Evolutionary conservation across 2,888 invertebrate genomes (phyloP), one percentile per base, ranked within the genome.

Genomic region (Nomada ferruginata): DNA sequence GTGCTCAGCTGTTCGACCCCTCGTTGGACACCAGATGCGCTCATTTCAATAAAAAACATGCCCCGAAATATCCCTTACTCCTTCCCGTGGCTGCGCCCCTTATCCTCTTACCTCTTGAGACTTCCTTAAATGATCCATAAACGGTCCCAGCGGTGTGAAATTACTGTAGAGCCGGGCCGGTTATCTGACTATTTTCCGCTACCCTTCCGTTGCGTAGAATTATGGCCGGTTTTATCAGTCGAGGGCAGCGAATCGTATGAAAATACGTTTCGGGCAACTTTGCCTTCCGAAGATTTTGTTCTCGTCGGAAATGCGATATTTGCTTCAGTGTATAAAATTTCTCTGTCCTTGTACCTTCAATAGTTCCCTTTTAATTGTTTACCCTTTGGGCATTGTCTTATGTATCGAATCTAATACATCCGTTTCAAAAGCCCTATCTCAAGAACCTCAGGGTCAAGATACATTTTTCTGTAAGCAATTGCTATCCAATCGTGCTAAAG

Each of bases 21-120:
- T 77, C 79, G 78, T 76, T 61, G 84, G 81, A 79, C 85, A 84
- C 88, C 90, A 91, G 90, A 91, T 91, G 91, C 87, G 87, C 87
- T 90, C 88, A 87, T 90, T 88, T 90, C 86, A 90, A 91, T 89
- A 88, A 88, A 86, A 90, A 86, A 87, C 83, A 83, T 71, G 82
- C 71, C 76, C 78, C 79, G 71, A 84, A 87, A 86, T 87, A 88
- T 88, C 84, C 70, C 75, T 78, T 74, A 66, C 77, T 77, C 76
- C 60, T 68, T 74, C 75, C 57, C 52, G 52, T 36, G 15, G 50
- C 47, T 13, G 50, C 18, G n/a, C 42, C 76, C 79, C 79, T 74
- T 82, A 85, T 79, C 85, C 84, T 80, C 77, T 86, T 77, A 68
- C 71, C 66, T 76, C 68, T 18, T 68, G 61, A 69, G 79, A 87